These are phyloP conservation scores for Metridium senile DNA, from an alignment of 92 coral and sea anemone genomes.

Conservation along the genomic window DNA sequence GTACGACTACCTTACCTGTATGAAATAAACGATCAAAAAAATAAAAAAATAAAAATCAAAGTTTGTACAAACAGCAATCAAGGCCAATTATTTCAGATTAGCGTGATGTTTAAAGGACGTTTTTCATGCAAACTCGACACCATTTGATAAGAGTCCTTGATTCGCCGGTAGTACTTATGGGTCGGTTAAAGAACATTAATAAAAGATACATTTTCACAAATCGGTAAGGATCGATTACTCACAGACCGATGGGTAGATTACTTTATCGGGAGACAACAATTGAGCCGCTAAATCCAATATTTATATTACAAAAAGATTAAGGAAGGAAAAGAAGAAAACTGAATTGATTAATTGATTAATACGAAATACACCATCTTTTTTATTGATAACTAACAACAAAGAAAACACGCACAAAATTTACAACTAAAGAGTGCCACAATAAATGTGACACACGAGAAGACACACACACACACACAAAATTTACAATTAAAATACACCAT, in stretches of 20 bases:
- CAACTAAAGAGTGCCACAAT: too few relatives aligned
- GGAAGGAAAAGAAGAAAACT: not conserved
- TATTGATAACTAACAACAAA: too few relatives aligned
- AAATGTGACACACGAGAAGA: too few relatives aligned
- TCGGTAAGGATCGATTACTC: slow-evolving; percentile 18
- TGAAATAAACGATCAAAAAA: too few relatives aligned
- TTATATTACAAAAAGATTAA: not conserved
- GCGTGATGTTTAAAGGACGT: not conserved
- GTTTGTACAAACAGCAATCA: not conserved
- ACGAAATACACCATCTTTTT: not conserved
- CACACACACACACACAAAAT: too few relatives aligned
- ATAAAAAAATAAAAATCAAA: too few relatives aligned
- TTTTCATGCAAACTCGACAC: not conserved
- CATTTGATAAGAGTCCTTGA: not conserved
- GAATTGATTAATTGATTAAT: too few relatives aligned
- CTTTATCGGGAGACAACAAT: not conserved
- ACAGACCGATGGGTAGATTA: not conserved
- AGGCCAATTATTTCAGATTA: not conserved
- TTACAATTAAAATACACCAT: too few relatives aligned
- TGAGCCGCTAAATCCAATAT: slow-evolving; percentile 1
- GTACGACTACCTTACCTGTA: too few relatives aligned
- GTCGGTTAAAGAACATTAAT: slow-evolving; percentile 2
- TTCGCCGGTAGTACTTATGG: slow-evolving; percentile 2
- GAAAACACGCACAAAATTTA: too few relatives aligned
- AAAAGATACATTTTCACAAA: slow-evolving; percentile 17